phyloP scores from a whole-genome alignment of 2,113 vertebrate genomes.

The Geothlypis trichas region DNA sequence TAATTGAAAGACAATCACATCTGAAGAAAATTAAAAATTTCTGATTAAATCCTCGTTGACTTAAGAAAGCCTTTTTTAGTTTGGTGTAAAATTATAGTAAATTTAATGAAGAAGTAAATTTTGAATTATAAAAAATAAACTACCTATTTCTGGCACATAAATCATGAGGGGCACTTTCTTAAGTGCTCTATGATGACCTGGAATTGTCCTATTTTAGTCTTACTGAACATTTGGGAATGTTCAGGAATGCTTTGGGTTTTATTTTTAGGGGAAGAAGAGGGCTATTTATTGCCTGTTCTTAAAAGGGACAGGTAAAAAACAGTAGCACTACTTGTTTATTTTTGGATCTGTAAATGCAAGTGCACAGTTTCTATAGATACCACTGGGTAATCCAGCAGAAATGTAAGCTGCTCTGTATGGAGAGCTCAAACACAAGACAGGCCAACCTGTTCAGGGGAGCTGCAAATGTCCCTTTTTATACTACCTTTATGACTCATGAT shows the following conservation, averaged over 20 bases:
- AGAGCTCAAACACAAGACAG: not conserved
- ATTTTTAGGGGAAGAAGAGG: not conserved
- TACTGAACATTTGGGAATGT: not conserved
- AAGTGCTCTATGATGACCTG: not conserved
- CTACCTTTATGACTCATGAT: not conserved
- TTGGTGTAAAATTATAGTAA: not conserved
- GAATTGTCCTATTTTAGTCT: not conserved
- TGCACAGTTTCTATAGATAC: slow-evolving; percentile 43
- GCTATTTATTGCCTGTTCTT: slow-evolving; percentile 7
- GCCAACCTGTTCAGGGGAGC: not conserved
- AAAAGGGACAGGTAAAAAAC: slow-evolving; percentile 7
- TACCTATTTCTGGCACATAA: not conserved
- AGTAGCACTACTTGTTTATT: slow-evolving; percentile 23
- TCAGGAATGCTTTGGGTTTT: not conserved
- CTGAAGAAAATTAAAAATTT: not conserved
- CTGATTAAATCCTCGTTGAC: not conserved
- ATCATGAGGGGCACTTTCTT: not conserved
- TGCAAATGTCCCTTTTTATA: not conserved
- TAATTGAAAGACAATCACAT: not conserved
- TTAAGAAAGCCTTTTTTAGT: not conserved
- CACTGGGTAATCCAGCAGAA: not conserved
- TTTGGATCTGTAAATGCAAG: slow-evolving; percentile 20
- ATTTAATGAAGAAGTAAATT: not conserved
- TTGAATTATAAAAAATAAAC: not conserved
- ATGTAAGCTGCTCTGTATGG: not conserved